Base-by-base conservation (phyloP, 2,797 vertebrate species). In the Toxotes lorentzi region DNA sequence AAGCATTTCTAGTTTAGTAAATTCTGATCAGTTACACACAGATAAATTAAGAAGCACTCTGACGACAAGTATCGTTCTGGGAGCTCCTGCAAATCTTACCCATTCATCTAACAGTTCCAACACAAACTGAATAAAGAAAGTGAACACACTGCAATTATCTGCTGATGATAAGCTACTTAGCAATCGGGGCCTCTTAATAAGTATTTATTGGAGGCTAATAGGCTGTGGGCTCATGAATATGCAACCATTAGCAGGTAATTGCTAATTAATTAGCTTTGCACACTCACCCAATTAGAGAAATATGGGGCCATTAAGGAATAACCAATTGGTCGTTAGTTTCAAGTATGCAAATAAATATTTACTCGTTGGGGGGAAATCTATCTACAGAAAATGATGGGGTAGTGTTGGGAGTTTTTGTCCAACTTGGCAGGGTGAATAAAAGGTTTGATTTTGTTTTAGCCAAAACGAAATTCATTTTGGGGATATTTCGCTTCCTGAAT, bases 201-300 rank as follows among this genome's bases (percentile, higher is more conserved):
- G 88, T 89, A 89, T 92, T 92, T 92, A 92, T 91, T 89, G 80
- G 87, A 75, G 79, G 86, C 85, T 91, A 92, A 91, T 87, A 81
- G 86, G 83, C 84, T 84, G 76, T 70, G 75, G 85, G 81, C 87
- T 92, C 83, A 82, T 92, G 86, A 89, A 92, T 88, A 89, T 87
- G 83, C 87, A 82, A 66, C 91, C 86, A 89, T 93, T 92, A 93
- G 89, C 82, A 79, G 84, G 77, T 93, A 93, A 94, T 92, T 92
- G 89, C 75, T 93, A 80, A 91, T 93, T 94, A 94, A 94, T 93
- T 93, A 92, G 87, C 82, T 82, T 76, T 64, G 73, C 89, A 88
- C 80, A 76, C 88, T 89, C 86, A 77, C 83, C 84, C 86, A 93
- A 90, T 93, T 92, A 91, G 76, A 86, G 75, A 88, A 87, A 92